A percentile compares a stretch with the other conserved stretches of the same genome.
These are phyloP conservation scores for Leucosticte australis DNA, from an alignment of 2,113 vertebrate species.

Conservation along the genomic window DNA sequence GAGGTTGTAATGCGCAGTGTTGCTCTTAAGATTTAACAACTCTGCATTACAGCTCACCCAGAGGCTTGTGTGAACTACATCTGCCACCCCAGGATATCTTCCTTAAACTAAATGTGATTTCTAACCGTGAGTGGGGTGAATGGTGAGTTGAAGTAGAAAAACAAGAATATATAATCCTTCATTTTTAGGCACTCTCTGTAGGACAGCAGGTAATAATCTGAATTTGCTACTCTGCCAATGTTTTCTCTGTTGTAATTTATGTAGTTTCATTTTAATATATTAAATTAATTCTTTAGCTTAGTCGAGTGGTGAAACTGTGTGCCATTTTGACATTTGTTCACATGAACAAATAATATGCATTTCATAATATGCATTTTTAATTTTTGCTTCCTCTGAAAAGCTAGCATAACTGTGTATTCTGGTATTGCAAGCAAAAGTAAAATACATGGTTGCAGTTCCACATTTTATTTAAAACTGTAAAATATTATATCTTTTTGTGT, in stretches of 20 bases:
- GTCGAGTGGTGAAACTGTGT: background rate
- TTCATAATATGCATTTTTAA: background rate
- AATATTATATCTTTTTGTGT: background rate
- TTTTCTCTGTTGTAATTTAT: background rate
- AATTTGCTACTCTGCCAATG: background rate
- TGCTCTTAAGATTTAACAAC: slow-evolving; percentile 37
- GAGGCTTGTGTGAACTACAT: background rate
- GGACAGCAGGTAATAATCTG: background rate
- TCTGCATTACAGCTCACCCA: slow-evolving; percentile 32
- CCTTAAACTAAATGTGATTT: background rate
- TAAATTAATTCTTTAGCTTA: background rate
- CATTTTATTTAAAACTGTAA: background rate
- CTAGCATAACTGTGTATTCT: background rate
- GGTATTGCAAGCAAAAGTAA: background rate
- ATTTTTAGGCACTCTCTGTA: slow-evolving; percentile 5
- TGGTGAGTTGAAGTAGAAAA: slow-evolving; percentile 12
- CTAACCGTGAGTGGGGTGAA: background rate
- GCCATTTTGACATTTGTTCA: slow-evolving; percentile 6
- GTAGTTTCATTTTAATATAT: background rate
- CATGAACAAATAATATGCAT: slow-evolving; percentile 11
- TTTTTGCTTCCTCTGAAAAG: slow-evolving; percentile 7
- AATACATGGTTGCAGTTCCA: background rate
- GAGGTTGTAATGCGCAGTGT: slow-evolving; percentile 35
- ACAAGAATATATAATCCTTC: background rate
- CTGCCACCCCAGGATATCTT: background rate